Evolutionary conservation across 2,113 vertebrate species (phyloP).

Genomic region (Cepphus grylle): DNA sequence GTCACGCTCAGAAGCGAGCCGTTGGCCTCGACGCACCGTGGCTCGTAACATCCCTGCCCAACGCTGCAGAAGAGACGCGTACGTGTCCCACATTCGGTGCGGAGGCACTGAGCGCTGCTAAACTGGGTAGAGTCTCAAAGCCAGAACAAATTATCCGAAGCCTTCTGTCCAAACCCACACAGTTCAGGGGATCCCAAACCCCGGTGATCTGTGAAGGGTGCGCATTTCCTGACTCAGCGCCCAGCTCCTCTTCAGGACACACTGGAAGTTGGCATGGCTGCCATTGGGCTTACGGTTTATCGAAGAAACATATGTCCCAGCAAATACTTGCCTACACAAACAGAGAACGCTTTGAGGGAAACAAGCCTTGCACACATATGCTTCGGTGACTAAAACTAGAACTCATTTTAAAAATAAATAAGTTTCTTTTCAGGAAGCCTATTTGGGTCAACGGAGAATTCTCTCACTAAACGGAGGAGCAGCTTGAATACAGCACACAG

Average conservation of each 20-base stretch:
- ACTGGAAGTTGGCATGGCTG: not conserved
- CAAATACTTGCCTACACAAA: not conserved
- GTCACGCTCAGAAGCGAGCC: not conserved
- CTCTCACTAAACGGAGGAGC: not conserved
- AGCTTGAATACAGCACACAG: not conserved
- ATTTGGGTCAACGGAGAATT: not conserved
- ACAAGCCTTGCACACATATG: not conserved
- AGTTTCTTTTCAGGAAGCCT: not conserved
- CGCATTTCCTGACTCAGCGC: not conserved
- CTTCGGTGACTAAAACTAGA: not conserved
- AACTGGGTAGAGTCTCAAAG: not conserved
- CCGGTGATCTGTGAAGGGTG: not conserved
- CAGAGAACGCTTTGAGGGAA: not conserved
- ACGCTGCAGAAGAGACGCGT: not conserved
- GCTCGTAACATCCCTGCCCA: rapidly evolving
- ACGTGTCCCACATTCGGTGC: rapidly evolving
- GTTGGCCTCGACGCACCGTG: rapidly evolving
- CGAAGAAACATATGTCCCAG: not conserved
- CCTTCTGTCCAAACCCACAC: not conserved
- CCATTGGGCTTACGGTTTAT: not conserved
- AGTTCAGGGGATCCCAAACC: not conserved
- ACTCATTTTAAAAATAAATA: not conserved
- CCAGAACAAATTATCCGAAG: not conserved
- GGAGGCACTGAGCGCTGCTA: rapidly evolving
- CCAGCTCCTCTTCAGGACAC: not conserved